Percentiles rank a stretch among this genome's conserved stretches.
Conservation (phyloP, 2,113 vertebrate genomes). For the Sylvia atricapilla region DNA sequence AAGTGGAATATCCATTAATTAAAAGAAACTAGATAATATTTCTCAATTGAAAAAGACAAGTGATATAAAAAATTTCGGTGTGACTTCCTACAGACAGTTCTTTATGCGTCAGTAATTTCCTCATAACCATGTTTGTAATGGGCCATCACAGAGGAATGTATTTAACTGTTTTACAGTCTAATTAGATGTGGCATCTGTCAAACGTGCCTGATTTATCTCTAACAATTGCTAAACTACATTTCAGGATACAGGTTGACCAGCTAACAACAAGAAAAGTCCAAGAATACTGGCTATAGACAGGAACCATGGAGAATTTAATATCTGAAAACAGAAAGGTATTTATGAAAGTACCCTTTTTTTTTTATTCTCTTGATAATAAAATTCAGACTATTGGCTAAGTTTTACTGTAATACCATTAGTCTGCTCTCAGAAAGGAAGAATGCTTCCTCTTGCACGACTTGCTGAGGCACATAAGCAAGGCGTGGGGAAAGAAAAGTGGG, state of each 20-base stretch:
- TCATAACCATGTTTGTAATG: neutral
- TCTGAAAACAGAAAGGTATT: neutral
- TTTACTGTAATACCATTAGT: neutral
- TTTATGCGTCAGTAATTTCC: conserved; percentile 52
- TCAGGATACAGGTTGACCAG: neutral
- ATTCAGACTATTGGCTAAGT: neutral
- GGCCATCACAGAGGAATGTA: neutral
- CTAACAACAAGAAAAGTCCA: neutral
- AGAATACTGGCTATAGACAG: neutral
- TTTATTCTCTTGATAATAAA: neutral
- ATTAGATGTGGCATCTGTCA: conserved; percentile 53
- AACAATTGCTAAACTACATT: neutral
- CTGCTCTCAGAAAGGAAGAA: neutral
- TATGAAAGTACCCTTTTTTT: neutral
- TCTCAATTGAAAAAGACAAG: neutral
- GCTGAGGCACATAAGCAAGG: neutral
- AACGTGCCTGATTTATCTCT: conserved; percentile 5
- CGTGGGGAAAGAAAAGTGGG: neutral
- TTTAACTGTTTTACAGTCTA: conserved; percentile 27
- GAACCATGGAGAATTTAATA: neutral
- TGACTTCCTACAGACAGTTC: neutral
- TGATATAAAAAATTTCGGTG: neutral
- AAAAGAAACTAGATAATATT: neutral
- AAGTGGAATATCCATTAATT: neutral
- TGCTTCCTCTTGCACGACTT: neutral